Conservation (phyloP, 2,797 vertebrate genomes). For the Mus minutoides region DNA sequence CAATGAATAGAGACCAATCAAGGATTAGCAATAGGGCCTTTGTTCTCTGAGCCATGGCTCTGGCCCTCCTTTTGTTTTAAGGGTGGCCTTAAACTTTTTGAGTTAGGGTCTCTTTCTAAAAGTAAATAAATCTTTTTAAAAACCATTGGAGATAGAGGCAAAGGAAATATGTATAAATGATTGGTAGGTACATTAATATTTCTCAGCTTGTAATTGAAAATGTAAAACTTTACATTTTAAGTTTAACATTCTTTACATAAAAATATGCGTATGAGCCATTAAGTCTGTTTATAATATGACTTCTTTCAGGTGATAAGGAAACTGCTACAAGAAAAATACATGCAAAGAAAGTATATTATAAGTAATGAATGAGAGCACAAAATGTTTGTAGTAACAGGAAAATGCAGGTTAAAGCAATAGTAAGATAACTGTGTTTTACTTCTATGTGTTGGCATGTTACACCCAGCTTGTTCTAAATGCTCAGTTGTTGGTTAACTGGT, state of each 20-base stretch:
- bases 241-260: neutral
- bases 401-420: neutral
- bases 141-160: neutral
- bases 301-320: neutral
- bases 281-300: neutral
- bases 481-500: neutral
- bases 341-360: neutral
- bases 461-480: neutral
- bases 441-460: neutral
- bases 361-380: neutral
- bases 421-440: neutral
- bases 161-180: neutral
- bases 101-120: neutral
- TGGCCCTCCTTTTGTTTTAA: neutral
- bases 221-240: neutral
- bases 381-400: constrained; percentile 7
- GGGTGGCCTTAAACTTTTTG: neutral
- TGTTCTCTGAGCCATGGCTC: neutral
- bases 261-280: neutral
- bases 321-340: neutral
- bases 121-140: neutral
- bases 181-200: neutral
- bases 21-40: neutral
- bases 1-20: neutral
- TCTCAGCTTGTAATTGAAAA: neutral